Evolutionary conservation across 2,113 vertebrate species (phyloP).

Genomic region (Dipodomys merriami): DNA sequence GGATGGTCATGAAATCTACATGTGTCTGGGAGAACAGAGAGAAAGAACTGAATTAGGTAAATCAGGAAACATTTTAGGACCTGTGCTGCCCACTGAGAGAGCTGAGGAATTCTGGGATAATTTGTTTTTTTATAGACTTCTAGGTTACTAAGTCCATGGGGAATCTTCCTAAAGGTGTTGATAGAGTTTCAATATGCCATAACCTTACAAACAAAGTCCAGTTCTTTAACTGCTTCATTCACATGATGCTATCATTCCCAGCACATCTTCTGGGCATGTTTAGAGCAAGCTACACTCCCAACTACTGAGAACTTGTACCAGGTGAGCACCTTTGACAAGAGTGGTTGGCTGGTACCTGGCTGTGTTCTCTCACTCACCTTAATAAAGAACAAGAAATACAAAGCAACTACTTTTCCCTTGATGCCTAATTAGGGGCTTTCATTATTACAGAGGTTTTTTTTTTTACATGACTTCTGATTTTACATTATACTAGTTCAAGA

Average conservation of each 20-base stretch:
- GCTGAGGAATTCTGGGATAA: background rate
- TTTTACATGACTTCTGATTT: background rate
- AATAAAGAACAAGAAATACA: background rate
- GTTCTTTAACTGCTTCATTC: background rate
- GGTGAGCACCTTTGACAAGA: background rate
- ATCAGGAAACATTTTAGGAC: background rate
- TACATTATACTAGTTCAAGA: background rate
- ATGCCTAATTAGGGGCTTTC: background rate
- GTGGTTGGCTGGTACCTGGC: background rate
- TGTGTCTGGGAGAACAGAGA: background rate
- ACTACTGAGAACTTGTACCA: accelerated
- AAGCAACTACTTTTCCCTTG: background rate
- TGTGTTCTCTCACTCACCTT: background rate
- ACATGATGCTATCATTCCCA: background rate
- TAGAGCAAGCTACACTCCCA: background rate
- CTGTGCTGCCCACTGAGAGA: background rate
- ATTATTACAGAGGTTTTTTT: background rate
- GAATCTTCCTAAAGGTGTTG: background rate
- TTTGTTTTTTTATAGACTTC: no score
- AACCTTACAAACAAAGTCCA: no score
- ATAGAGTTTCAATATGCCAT: background rate
- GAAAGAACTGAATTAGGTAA: background rate
- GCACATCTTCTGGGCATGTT: background rate
- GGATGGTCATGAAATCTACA: background rate
- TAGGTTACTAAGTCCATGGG: background rate